Evolutionary conservation across 1,140 invertebrate species (phyloP).

Genomic region (Adelges cooleyi): DNA sequence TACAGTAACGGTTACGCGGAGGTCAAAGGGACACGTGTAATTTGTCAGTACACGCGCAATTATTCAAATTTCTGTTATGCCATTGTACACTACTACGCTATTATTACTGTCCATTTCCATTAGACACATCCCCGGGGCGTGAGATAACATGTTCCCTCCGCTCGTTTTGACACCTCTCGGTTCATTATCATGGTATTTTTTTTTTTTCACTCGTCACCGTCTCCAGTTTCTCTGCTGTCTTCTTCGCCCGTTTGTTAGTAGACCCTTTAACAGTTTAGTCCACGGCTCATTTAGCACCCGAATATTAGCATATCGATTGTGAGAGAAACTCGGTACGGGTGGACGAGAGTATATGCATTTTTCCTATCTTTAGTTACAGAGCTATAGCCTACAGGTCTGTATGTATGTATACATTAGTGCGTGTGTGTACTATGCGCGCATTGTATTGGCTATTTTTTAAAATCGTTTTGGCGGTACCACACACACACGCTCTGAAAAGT

Average conservation of each 20-base stretch:
- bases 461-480: too few species aligned
- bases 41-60: conserved; percentile 27
- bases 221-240: conserved; percentile 1
- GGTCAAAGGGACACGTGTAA: conserved; percentile 27
- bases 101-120: conserved; percentile 15
- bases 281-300: conserved; percentile 21
- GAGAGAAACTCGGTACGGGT: too few species aligned
- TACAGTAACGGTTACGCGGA: conserved; percentile 8
- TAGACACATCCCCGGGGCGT: conserved; percentile 10
- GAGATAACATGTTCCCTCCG: conserved; percentile 1
- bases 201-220: not conserved
- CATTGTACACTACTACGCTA: not conserved
- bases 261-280: conserved; percentile 6
- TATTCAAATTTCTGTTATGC: conserved; percentile 13
- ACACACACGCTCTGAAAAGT: too few species aligned
- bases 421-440: too few species aligned
- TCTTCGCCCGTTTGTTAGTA: not conserved
- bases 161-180: conserved; percentile 8
- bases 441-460: too few species aligned
- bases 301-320: conserved; percentile 5
- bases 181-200: not conserved
- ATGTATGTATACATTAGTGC: too few species aligned
- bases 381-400: too few species aligned
- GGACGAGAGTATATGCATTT: too few species aligned
- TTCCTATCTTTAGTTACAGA: too few species aligned